Evolutionary conservation across 92 coral and sea anemone genomes (phyloP).

Genomic region (Epizoanthus fatuus): DNA sequence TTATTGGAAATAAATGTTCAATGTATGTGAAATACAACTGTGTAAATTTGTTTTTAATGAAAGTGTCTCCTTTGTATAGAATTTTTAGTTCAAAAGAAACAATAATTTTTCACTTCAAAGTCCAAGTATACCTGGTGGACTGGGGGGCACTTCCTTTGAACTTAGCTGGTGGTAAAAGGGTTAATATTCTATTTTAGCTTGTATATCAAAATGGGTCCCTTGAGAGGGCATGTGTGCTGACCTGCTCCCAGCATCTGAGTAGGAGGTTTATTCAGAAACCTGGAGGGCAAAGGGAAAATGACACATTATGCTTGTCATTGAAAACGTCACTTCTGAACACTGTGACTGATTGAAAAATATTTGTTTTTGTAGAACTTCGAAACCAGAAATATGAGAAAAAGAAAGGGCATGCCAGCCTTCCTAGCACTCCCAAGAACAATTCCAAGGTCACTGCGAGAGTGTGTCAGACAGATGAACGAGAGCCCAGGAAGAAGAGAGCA

Average conservation of each 20-base stretch:
- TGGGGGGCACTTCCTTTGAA: too few relatives aligned
- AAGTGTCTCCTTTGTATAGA: too few relatives aligned
- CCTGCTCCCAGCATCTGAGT: not conserved
- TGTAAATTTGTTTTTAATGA: too few relatives aligned
- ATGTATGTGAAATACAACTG: too few relatives aligned
- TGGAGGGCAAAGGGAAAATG: not conserved
- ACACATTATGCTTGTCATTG: not conserved
- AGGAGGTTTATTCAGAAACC: not conserved
- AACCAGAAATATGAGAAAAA: constrained; percentile 88
- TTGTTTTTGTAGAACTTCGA: constrained; percentile 71
- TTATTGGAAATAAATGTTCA: too few relatives aligned
- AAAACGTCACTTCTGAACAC: not conserved
- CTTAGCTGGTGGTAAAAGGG: too few relatives aligned
- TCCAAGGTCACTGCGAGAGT: constrained; percentile 66
- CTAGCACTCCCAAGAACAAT: constrained; percentile 83
- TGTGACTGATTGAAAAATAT: not conserved
- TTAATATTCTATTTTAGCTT: too few relatives aligned
- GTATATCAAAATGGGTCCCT: too few relatives aligned
- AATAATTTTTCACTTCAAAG: too few relatives aligned
- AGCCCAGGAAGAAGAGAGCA: constrained; percentile 89
- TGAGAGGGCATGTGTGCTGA: too few relatives aligned
- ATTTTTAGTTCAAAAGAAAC: too few relatives aligned
- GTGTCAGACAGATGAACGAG: constrained; percentile 78
- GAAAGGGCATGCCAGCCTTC: constrained; percentile 75
- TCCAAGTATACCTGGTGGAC: too few relatives aligned